These are phyloP conservation scores for Phasia obesa DNA, from an alignment of 2,888 invertebrate species.

Conservation along the genomic window DNA sequence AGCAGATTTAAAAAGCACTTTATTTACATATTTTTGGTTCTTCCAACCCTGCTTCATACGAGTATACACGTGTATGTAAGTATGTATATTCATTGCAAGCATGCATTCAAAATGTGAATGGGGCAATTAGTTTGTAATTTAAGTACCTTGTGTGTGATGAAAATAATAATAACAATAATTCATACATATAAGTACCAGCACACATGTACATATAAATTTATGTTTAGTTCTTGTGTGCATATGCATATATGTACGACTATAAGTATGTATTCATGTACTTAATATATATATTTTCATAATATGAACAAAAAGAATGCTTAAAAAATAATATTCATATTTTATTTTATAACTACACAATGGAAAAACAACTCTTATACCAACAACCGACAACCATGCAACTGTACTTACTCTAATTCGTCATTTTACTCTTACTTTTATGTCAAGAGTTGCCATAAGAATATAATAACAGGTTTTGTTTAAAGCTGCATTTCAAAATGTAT, in stretches of 20 bases:
- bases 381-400: constrained; percentile 16
- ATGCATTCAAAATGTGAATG: constrained; percentile 44
- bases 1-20: background rate
- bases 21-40: background rate
- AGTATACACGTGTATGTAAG: background rate
- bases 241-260: background rate
- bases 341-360: constrained; percentile 53
- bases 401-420: constrained; percentile 29
- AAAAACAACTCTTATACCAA: constrained; percentile 35
- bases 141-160: constrained; percentile 55
- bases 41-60: constrained; percentile 9
- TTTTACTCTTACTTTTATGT: constrained; percentile 57
- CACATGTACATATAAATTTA: background rate
- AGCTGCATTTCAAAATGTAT: background rate
- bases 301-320: constrained; percentile 27
- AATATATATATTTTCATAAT: constrained; percentile 47
- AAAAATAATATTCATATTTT: constrained; percentile 43
- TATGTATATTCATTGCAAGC: too few relatives aligned
- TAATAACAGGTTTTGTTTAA: background rate
- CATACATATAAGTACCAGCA: background rate
- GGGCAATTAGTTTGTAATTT: constrained; percentile 64
- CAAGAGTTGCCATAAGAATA: constrained; percentile 50
- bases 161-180: constrained; percentile 52
- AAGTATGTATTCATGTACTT: constrained; percentile 19
- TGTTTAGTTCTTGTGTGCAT: background rate